phyloP scores from a whole-genome alignment of 2,888 invertebrate genomes.

The Agrilus cyanescens region DNA sequence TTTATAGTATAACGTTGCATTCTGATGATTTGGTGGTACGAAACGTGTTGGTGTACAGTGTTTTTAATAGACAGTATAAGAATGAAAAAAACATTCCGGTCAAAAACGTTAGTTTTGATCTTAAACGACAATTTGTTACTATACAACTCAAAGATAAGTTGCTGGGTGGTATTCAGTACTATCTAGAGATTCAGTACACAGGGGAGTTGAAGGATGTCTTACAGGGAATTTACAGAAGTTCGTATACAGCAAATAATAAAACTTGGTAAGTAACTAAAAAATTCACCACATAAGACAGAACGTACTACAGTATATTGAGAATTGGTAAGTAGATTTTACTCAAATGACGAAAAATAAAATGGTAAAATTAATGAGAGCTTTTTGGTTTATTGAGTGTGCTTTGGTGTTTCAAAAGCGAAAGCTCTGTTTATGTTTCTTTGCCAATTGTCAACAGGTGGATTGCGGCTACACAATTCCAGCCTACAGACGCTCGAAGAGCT shows the following conservation, averaged over 20 bases:
- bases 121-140: slow-evolving; percentile 56
- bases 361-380: no score
- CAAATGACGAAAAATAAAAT: no score
- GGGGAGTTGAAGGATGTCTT: slow-evolving; percentile 65
- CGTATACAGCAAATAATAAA: slow-evolving; percentile 55
- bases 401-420: no score
- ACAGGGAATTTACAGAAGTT: slow-evolving; percentile 74
- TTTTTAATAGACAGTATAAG: slow-evolving; percentile 3
- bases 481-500: slow-evolving; percentile 68
- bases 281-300: no score
- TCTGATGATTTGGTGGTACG: slow-evolving; percentile 56
- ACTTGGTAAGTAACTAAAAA: slow-evolving; percentile 44
- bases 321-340: no score
- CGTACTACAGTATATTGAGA: no score
- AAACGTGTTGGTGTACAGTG: slow-evolving; percentile 25
- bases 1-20: slow-evolving; percentile 62
- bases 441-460: slow-evolving; percentile 50
- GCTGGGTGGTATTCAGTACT: slow-evolving; percentile 48
- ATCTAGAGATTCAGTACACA: slow-evolving; percentile 54
- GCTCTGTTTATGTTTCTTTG: not conserved
- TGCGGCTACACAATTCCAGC: slow-evolving; percentile 71
- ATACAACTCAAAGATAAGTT: slow-evolving; percentile 48
- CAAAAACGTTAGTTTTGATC: slow-evolving; percentile 37
- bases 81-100: slow-evolving; percentile 12
- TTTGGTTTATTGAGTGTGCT: no score